Percentiles rank a stretch among this genome's conserved stretches.
phyloP scores from a whole-genome alignment of 2,113 vertebrate species.

The Silurus glanis region DNA sequence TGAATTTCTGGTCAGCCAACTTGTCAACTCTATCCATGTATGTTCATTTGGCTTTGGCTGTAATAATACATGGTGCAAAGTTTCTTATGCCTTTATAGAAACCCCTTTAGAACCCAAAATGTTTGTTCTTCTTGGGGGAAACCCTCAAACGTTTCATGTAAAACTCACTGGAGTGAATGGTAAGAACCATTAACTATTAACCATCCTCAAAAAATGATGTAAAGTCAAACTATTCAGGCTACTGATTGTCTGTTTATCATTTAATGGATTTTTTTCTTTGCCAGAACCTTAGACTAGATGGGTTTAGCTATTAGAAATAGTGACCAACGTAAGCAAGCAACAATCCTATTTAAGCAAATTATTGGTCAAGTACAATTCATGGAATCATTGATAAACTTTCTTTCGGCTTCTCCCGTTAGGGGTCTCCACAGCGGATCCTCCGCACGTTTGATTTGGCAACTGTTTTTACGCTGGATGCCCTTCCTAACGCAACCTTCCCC shows the following conservation, averaged over 20 bases:
- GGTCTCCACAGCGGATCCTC: too few relatives aligned
- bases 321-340: not conserved
- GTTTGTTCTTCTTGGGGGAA: not conserved
- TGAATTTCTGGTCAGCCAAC: constrained; percentile 2
- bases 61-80: not conserved
- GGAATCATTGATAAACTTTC: not conserved
- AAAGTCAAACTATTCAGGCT: not conserved
- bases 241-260: not conserved
- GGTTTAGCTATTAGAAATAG: not conserved
- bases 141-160: not conserved
- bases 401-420: too few relatives aligned
- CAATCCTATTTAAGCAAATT: not conserved
- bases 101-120: not conserved
- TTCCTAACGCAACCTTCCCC: too few relatives aligned
- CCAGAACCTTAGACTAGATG: not conserved
- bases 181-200: not conserved
- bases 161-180: not conserved
- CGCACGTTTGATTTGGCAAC: too few relatives aligned
- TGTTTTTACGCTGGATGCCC: too few relatives aligned
- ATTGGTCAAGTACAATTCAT: not conserved
- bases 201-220: not conserved
- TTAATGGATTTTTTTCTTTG: not conserved
- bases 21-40: not conserved
- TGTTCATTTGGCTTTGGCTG: not conserved
- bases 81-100: not conserved